A percentile compares a stretch with the other conserved stretches of the same genome.
These are phyloP conservation scores for Cistogaster globosa DNA, from an alignment of 2,888 invertebrate genomes.

Conservation along the genomic window DNA sequence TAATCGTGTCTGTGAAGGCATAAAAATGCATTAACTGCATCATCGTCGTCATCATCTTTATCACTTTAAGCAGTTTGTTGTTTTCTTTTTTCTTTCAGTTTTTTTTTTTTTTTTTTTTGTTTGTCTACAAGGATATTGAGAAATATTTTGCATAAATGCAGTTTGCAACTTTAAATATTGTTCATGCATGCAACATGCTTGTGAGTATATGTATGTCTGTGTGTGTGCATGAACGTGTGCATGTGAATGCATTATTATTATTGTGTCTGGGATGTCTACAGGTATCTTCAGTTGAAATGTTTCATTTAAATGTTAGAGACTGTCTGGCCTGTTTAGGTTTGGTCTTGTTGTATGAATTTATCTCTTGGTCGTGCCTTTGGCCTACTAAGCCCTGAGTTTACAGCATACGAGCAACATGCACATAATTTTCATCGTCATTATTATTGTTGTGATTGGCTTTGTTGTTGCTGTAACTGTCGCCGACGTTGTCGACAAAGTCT, in stretches of 20 bases:
- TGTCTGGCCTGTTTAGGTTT: constrained; percentile 65
- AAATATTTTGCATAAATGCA: constrained; percentile 70
- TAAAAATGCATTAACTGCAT: constrained; percentile 66
- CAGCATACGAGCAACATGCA: constrained; percentile 35
- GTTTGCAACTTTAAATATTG: constrained; percentile 46
- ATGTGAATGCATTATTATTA: constrained; percentile 9
- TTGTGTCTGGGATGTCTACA: constrained; percentile 39
- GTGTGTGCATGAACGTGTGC: neutral
- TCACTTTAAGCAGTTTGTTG: constrained; percentile 56
- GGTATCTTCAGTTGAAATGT: constrained; percentile 62
- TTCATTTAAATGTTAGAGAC: constrained; percentile 69
- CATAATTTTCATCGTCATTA: constrained; percentile 42
- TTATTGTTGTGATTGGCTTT: constrained; percentile 30
- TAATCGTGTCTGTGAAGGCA: constrained; percentile 63
- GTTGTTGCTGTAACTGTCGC: constrained; percentile 33
- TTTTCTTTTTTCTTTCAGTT: constrained; percentile 35
- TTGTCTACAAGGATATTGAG: constrained; percentile 66
- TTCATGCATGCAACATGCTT: constrained; percentile 16
- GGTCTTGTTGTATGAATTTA: constrained; percentile 61
- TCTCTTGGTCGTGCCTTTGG: constrained; percentile 70
- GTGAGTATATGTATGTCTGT: too few relatives aligned
- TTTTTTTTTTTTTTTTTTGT: constrained; percentile 7
- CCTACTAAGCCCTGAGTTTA: constrained; percentile 70
- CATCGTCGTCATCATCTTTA: constrained; percentile 39
- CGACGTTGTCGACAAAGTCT: constrained; percentile 16